These are phyloP conservation scores for Tetragonula carbonaria DNA, from an alignment of 2,888 invertebrate species.

Conservation along the genomic window DNA sequence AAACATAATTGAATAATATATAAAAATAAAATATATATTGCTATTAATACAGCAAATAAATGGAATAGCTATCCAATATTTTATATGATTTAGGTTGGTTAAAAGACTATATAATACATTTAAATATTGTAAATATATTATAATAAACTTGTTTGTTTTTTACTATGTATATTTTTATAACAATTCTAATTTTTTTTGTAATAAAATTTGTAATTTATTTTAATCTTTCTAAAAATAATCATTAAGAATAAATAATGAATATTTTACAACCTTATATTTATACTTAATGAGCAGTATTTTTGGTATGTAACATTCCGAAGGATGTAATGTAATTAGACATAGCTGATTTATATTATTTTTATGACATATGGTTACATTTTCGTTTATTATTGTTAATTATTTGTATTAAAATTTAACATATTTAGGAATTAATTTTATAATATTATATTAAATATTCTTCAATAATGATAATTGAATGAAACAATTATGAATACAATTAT, in stretches of 20 bases:
- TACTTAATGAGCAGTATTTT: not conserved
- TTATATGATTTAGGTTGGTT: not conserved
- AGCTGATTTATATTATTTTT: not conserved
- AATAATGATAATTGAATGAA: not conserved
- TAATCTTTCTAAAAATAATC: not conserved
- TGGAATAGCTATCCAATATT: not conserved
- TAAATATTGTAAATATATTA: not conserved
- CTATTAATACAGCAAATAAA: not conserved
- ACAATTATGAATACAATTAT: not conserved
- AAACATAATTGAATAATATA: not conserved
- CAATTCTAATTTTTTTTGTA: not conserved
- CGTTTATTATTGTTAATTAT: not conserved
- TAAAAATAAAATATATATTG: not conserved
- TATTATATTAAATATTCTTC: not conserved
- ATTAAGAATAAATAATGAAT: not conserved
- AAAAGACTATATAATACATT: not conserved
- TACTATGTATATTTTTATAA: not conserved
- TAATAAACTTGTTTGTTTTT: not conserved
- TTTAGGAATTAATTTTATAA: not conserved
- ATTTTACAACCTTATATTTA: not conserved
- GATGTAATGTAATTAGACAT: not conserved
- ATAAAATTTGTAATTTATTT: not conserved
- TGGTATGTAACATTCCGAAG: conserved; percentile 29
- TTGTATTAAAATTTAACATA: not conserved
- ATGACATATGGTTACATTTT: not conserved